phyloP scores from a whole-genome alignment of 1,140 invertebrate species.

The Apis cerana region DNA sequence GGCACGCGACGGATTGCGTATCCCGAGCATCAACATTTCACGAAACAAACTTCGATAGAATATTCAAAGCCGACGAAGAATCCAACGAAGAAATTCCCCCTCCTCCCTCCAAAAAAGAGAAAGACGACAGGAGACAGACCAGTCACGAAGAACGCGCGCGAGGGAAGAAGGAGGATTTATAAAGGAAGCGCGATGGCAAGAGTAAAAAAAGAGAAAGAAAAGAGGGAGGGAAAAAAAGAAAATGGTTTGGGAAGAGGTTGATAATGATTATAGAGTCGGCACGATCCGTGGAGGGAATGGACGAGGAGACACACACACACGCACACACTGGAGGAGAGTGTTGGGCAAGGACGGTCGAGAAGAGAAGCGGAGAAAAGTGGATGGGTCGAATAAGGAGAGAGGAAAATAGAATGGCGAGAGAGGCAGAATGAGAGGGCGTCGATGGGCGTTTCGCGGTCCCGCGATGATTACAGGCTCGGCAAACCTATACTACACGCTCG shows the following conservation, averaged over 20 bases:
- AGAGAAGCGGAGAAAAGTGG: conserved; percentile 59
- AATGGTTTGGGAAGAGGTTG: conserved; percentile 60
- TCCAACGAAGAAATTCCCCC: no score
- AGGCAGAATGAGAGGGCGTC: conserved; percentile 73
- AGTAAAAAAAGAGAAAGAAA: background rate
- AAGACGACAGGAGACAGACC: background rate
- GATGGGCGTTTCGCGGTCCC: conserved; percentile 80
- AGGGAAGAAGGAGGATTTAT: background rate
- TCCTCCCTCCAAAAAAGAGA: conserved; percentile 18
- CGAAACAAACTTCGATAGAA: conserved; percentile 73
- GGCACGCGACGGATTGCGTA: conserved; percentile 27
- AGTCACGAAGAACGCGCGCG: conserved; percentile 2
- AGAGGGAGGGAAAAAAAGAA: background rate
- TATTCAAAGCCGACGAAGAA: conserved; percentile 61
- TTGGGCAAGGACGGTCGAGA: conserved; percentile 44
- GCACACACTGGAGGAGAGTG: background rate
- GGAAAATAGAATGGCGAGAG: conserved; percentile 67
- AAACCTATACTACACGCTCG: conserved; percentile 78
- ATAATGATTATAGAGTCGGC: conserved; percentile 75
- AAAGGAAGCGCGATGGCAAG: conserved; percentile 1
- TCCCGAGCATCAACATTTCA: conserved; percentile 46
- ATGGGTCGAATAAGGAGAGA: conserved; percentile 50
- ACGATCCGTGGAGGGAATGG: conserved; percentile 37
- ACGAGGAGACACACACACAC: background rate
- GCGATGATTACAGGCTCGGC: conserved; percentile 80